phyloP scores from a whole-genome alignment of 1,140 invertebrate species.

The Hirudo medicinalis region DNA sequence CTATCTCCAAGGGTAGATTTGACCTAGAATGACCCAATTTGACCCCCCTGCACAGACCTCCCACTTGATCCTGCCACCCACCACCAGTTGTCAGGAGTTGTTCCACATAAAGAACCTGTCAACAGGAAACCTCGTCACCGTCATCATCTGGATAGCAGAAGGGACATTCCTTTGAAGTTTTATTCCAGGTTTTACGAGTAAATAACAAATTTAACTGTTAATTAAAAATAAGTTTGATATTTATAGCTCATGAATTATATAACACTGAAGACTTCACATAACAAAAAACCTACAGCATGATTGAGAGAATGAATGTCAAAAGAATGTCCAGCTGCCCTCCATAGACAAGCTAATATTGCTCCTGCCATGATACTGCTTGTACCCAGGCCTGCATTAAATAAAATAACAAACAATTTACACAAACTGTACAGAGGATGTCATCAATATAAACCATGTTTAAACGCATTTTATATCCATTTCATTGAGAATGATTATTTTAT shows the following conservation, averaged over 20 bases:
- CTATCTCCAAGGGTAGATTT: conserved; percentile 36
- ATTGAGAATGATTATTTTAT: background rate
- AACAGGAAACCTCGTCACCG: background rate
- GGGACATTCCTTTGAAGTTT: background rate
- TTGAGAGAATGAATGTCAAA: conserved; percentile 34
- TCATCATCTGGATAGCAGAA: no score
- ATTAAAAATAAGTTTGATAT: no score
- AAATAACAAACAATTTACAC: background rate
- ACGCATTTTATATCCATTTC: background rate
- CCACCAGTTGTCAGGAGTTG: conserved; percentile 47
- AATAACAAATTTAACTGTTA: no score
- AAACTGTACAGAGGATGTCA: background rate
- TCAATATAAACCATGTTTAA: background rate
- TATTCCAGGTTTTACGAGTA: background rate
- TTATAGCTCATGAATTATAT: no score
- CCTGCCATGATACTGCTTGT: conserved; percentile 47
- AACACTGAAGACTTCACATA: no score
- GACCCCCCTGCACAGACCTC: conserved; percentile 43
- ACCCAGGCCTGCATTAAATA: conserved; percentile 37
- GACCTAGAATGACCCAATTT: conserved; percentile 39
- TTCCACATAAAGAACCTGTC: conserved; percentile 44
- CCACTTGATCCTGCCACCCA: conserved; percentile 49
- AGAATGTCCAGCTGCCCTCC: conserved; percentile 37
- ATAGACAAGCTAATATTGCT: conserved; percentile 41
- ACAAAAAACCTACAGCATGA: conserved; percentile 34